These are phyloP conservation scores for Saguinus imperator DNA, from an alignment of 2,113 vertebrate genomes.

Conservation along the genomic window DNA sequence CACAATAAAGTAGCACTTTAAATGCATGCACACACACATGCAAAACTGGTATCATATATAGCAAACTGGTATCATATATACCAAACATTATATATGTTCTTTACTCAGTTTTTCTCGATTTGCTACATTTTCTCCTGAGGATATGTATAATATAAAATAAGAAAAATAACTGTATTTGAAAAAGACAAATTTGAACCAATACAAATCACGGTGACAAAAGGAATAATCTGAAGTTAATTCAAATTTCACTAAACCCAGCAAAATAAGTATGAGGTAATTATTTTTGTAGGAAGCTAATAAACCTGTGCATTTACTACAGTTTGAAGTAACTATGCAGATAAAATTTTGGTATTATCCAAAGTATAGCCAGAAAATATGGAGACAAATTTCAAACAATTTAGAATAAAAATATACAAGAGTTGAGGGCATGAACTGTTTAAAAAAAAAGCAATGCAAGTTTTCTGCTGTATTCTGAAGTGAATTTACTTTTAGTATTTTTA, in stretches of 20 bases:
- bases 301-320: not conserved
- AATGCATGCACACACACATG: not conserved
- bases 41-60: not conserved
- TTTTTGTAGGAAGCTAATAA: not conserved
- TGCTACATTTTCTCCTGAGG: not conserved
- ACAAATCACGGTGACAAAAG: not conserved
- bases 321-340: not conserved
- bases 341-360: not conserved
- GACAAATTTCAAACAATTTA: not conserved
- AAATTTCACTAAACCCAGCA: not conserved
- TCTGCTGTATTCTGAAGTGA: not conserved
- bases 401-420: not conserved
- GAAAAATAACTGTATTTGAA: not conserved
- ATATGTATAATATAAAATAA: not conserved
- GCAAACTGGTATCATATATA: not conserved
- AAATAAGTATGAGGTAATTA: not conserved
- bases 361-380: not conserved
- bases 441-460: not conserved
- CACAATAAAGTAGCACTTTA: not conserved
- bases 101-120: not conserved
- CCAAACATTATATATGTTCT: not conserved
- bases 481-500: not conserved
- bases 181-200: constrained; percentile 4
- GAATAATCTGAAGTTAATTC: not conserved
- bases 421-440: not conserved